Evolutionary conservation across 2,888 invertebrate species (phyloP).

Genomic region (Rhamnusium bicolor): DNA sequence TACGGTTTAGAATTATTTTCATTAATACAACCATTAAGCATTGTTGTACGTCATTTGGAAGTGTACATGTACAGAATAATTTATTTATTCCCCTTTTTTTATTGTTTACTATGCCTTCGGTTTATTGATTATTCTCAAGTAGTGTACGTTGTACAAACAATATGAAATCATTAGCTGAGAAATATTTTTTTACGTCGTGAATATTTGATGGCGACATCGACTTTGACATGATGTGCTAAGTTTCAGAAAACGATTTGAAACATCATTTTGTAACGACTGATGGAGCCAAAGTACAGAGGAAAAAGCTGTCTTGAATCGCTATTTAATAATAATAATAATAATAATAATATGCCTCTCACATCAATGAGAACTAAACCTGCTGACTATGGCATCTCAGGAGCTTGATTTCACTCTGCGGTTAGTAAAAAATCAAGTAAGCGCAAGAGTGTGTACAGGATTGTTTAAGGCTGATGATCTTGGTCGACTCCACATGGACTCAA

Average conservation of each 20-base stretch:
- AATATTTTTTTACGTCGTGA: constrained; percentile 9
- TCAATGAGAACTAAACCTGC: too few relatives aligned
- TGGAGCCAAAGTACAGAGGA: too few relatives aligned
- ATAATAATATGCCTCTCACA: too few relatives aligned
- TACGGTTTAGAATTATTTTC: constrained; percentile 48
- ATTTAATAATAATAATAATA: too few relatives aligned
- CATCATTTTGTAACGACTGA: too few relatives aligned
- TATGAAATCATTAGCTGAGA: background rate
- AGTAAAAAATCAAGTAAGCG: too few relatives aligned
- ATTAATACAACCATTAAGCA: constrained; percentile 53
- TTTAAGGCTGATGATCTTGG: too few relatives aligned
- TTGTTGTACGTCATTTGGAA: constrained; percentile 39
- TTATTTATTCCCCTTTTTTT: constrained; percentile 18
- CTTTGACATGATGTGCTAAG: background rate
- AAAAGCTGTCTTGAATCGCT: too few relatives aligned
- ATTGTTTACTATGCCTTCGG: constrained; percentile 3
- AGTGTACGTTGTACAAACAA: background rate
- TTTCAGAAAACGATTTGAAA: background rate
- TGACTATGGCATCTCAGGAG: too few relatives aligned
- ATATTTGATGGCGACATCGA: constrained; percentile 7
- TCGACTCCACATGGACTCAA: too few relatives aligned
- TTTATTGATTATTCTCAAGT: constrained; percentile 2
- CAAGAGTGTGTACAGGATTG: too few relatives aligned
- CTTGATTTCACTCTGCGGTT: too few relatives aligned
- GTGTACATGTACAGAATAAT: constrained; percentile 14